Evolutionary conservation across 2,113 vertebrate genomes (phyloP).

Genomic region (Osmerus mordax): DNA sequence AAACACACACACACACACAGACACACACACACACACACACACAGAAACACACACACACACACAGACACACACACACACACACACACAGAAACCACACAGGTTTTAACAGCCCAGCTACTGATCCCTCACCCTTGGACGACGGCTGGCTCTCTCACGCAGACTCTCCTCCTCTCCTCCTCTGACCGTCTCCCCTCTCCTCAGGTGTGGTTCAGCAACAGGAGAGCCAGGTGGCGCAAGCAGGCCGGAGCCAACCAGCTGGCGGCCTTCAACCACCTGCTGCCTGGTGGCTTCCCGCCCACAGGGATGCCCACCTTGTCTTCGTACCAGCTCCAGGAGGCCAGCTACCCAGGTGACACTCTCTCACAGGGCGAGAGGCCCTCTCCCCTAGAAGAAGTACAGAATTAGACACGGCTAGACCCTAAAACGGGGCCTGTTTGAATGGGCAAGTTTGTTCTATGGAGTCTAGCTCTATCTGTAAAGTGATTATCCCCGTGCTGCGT

Average conservation of each 20-base stretch:
- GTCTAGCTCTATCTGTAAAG: too few species aligned
- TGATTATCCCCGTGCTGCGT: too few species aligned
- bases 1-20: too few species aligned
- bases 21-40: too few species aligned
- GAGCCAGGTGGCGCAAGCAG: slow-evolving; percentile 97
- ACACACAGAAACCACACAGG: too few species aligned
- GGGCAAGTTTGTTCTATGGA: neutral
- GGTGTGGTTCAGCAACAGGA: slow-evolving; percentile 98
- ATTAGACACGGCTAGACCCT: neutral
- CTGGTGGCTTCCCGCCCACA: slow-evolving; percentile 89
- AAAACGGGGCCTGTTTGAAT: too few species aligned
- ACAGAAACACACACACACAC: too few species aligned
- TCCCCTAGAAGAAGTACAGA: neutral
- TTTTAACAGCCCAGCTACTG: too few species aligned
- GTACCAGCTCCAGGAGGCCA: slow-evolving; percentile 91
- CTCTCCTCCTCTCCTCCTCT: neutral
- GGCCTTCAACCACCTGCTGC: slow-evolving; percentile 95
- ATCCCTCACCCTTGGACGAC: too few species aligned
- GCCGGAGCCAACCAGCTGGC: slow-evolving; percentile 98
- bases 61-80: too few species aligned
- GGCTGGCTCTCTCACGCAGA: neutral
- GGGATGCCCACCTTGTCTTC: slow-evolving; percentile 93
- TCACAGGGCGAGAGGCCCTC: slow-evolving; percentile 83
- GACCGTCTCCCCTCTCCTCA: slow-evolving; percentile 43
- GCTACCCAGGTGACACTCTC: slow-evolving; percentile 82